phyloP scores from a whole-genome alignment of 1,140 invertebrate species.

The Drosophila rhopaloa region DNA sequence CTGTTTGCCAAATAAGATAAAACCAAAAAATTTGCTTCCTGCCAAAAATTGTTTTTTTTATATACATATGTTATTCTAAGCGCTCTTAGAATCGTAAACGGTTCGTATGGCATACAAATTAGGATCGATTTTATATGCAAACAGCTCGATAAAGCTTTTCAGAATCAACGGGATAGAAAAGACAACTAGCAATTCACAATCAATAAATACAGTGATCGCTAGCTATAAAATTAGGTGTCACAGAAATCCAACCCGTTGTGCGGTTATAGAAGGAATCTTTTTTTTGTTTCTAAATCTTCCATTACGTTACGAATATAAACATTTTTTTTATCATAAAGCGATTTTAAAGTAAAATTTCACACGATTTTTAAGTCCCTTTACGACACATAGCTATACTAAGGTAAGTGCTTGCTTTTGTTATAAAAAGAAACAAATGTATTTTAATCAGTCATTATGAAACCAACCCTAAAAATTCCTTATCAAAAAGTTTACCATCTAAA shows the following conservation, averaged over 20 bases:
- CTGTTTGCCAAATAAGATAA: constrained; percentile 6
- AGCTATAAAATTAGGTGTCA: too few species aligned
- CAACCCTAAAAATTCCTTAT: constrained; percentile 5
- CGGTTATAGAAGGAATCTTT: too few species aligned
- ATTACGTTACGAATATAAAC: too few species aligned
- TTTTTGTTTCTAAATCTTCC: too few species aligned
- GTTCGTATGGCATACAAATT: constrained; percentile 36
- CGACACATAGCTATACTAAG: not conserved
- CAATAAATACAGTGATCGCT: constrained; percentile 25
- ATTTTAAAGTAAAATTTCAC: not conserved
- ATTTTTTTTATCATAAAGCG: not conserved
- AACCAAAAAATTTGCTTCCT: constrained; percentile 9
- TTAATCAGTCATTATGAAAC: constrained; percentile 6
- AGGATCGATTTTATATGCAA: constrained; percentile 31
- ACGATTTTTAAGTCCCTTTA: not conserved
- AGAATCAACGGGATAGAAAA: constrained; percentile 7
- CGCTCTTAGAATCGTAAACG: not conserved
- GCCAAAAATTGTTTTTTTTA: constrained; percentile 1
- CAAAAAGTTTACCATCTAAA: not conserved
- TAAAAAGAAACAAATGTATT: not conserved
- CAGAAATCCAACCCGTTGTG: too few species aligned
- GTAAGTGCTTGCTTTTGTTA: not conserved
- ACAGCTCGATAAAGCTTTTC: constrained; percentile 11
- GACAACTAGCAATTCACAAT: constrained; percentile 14
- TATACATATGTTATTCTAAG: not conserved